A percentile compares a stretch with the other conserved stretches of the same genome.
phyloP scores from a whole-genome alignment of 2,113 vertebrate genomes.

The Oceanodroma tethys region DNA sequence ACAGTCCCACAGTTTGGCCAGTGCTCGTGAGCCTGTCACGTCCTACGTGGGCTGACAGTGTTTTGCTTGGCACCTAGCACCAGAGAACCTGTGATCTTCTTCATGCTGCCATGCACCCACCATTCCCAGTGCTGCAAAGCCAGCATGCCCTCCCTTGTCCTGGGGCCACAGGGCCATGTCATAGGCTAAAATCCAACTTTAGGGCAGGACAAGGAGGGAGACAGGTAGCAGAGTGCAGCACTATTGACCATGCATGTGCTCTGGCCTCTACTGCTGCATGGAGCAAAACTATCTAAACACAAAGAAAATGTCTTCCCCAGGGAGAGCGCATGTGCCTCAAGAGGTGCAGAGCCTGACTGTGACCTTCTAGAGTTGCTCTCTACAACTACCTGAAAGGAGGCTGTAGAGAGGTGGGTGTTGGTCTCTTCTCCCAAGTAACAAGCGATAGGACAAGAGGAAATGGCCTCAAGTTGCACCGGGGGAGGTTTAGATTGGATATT shows the following conservation, averaged over 20 bases:
- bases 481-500: too few species aligned
- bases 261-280: background rate
- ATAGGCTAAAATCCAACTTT: background rate
- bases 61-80: background rate
- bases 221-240: background rate
- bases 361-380: too few species aligned
- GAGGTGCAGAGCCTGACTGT: background rate
- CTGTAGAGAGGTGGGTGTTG: too few species aligned
- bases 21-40: accelerated
- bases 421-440: too few species aligned
- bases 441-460: too few species aligned
- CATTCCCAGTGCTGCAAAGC: background rate
- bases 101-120: background rate
- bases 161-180: background rate
- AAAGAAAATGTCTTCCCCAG: background rate
- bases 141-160: background rate
- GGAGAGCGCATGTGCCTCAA: accelerated
- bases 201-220: background rate
- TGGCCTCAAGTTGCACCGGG: too few species aligned
- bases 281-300: background rate
- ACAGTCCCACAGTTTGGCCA: background rate
- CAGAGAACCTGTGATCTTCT: background rate
- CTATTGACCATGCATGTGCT: accelerated
- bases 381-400: too few species aligned
- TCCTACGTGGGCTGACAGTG: background rate